These are phyloP conservation scores for Etheostoma nigrum DNA, from an alignment of 2,797 vertebrate genomes.

Conservation along the genomic window DNA sequence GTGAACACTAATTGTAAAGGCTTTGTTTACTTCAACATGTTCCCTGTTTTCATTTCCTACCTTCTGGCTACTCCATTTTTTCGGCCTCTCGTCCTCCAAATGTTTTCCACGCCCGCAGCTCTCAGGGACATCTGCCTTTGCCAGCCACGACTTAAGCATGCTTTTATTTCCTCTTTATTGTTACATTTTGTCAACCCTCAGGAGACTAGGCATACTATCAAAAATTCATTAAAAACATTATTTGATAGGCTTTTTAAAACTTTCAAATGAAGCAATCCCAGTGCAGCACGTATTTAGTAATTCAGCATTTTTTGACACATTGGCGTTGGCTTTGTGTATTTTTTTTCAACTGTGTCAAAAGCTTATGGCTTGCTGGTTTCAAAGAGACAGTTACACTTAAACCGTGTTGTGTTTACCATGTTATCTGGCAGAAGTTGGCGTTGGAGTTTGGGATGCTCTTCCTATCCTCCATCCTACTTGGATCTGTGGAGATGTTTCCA, in stretches of 20 bases:
- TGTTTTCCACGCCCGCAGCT: constrained; percentile 60
- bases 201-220: constrained; percentile 11
- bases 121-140: constrained; percentile 65
- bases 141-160: constrained; percentile 18
- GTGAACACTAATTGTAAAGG: constrained; percentile 39
- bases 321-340: background rate
- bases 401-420: constrained; percentile 12
- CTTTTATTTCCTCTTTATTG: constrained; percentile 49
- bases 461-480: constrained; percentile 32
- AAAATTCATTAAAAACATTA: constrained; percentile 20
- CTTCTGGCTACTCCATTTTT: constrained; percentile 56
- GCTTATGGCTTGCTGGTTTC: too few relatives aligned
- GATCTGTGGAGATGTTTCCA: constrained; percentile 24
- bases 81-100: constrained; percentile 54
- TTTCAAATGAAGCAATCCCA: background rate
- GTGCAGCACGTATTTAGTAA: background rate
- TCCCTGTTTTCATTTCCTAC: constrained; percentile 47
- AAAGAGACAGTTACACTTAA: constrained; percentile 1
- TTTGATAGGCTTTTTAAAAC: background rate
- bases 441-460: constrained; percentile 40
- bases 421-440: constrained; percentile 22
- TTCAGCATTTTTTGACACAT: constrained; percentile 4
- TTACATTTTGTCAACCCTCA: constrained; percentile 26
- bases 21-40: constrained; percentile 55
- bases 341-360: constrained; percentile 24